A percentile compares a stretch with the other conserved stretches of the same genome.
Conservation (phyloP, 2,113 vertebrate species). For the Eulacestoma nigropectus region DNA sequence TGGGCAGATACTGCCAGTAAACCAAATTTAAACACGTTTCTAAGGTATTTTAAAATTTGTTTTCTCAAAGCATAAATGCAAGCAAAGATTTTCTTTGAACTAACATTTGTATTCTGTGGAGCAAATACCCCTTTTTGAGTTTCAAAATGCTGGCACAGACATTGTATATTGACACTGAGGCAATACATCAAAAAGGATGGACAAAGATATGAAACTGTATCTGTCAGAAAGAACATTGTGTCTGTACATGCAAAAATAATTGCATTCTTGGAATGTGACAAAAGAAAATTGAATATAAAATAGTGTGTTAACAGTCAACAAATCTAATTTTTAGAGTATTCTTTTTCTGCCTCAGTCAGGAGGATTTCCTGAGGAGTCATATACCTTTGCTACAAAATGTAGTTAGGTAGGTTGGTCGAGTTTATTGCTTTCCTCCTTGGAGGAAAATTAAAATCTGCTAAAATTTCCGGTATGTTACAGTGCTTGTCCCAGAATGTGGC, state of each 20-base stretch:
- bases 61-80: not conserved
- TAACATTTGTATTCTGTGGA: not conserved
- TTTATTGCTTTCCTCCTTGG: not conserved
- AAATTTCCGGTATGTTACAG: not conserved
- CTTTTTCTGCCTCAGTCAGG: not conserved
- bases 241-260: constrained; percentile 51
- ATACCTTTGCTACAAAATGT: not conserved
- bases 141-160: constrained; percentile 1
- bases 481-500: not conserved
- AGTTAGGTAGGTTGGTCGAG: not conserved
- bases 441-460: not conserved
- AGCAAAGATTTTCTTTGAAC: not conserved
- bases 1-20: not conserved
- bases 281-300: constrained; percentile 59
- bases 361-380: not conserved
- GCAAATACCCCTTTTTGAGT: not conserved
- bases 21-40: not conserved
- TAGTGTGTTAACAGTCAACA: constrained; percentile 36
- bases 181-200: constrained; percentile 26
- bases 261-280: constrained; percentile 56
- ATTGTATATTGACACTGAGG: not conserved
- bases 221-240: constrained; percentile 21
- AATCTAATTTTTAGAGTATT: constrained; percentile 12
- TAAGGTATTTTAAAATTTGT: not conserved
- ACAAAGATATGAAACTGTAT: not conserved